These are phyloP conservation scores for Meloidogyne hapla DNA, from an alignment of 1,140 invertebrate species.

Conservation along the genomic window DNA sequence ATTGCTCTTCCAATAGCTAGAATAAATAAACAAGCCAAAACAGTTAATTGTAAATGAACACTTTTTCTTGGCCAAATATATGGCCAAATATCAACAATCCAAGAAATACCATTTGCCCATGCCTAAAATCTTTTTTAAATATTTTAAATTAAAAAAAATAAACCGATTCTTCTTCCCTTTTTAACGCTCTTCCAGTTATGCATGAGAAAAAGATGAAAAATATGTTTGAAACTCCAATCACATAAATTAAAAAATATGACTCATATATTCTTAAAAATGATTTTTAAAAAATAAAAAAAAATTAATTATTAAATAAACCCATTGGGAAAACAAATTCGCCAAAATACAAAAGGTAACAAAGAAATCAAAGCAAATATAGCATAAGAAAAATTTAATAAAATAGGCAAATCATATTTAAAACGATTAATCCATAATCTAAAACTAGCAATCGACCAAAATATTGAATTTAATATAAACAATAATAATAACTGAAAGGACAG, in stretches of 20 bases:
- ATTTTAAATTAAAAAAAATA: neutral
- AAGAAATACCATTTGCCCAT: constrained; percentile 33
- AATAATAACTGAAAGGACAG: neutral
- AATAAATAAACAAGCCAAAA: constrained; percentile 79
- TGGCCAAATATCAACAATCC: constrained; percentile 33
- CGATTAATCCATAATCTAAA: constrained; percentile 30
- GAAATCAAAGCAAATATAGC: constrained; percentile 19
- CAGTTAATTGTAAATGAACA: constrained; percentile 75
- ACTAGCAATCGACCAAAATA: constrained; percentile 26
- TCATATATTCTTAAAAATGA: neutral
- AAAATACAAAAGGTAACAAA: constrained; percentile 28
- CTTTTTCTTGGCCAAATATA: constrained; percentile 91
- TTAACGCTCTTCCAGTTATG: neutral
- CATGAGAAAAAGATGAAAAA: constrained; percentile 2
- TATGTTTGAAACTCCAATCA: neutral
- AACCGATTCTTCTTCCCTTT: constrained; percentile 1
- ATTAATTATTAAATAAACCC: constrained; percentile 19
- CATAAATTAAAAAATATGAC: neutral
- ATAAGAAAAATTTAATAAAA: constrained; percentile 34
- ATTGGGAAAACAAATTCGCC: constrained; percentile 34
- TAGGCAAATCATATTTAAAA: constrained; percentile 26
- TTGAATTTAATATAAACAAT: constrained; percentile 1
- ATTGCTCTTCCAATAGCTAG: constrained; percentile 79
- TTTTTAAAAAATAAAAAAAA: constrained; percentile 22
- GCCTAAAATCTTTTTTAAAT: constrained; percentile 28